Evolutionary conservation across 2,888 invertebrate genomes (phyloP), one percentile per base, ranked within the genome.

Genomic region (Orchestes rusci): DNA sequence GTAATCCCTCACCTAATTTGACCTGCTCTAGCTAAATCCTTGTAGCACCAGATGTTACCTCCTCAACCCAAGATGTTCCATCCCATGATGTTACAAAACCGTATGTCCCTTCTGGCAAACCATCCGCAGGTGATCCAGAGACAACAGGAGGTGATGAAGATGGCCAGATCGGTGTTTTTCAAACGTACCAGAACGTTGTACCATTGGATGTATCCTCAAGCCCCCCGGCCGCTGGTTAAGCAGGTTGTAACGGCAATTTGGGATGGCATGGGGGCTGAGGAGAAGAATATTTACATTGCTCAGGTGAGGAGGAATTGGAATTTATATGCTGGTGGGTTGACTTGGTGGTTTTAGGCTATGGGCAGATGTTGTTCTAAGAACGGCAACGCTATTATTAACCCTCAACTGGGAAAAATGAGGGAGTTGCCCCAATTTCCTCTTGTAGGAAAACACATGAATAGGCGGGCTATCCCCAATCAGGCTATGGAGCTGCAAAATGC

Each of bases 201-300:
- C 44, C 69, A 70, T 43, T 71, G 71, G 71, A 64, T 71, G 59
- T 69, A 69, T 50, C 71, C 71, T 0, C 57, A 62, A 20, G 63
- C 66, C 1, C 63, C 70, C 1, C 70, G 69, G 50, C 61, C 61
- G 17, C 67, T 68, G 48, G 57, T 71, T 18, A 70, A 70, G 55
- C 53, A 62, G 2, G 65, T 65, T 1, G 67, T 70, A 2, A 57
- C 64, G 2, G 56, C 61, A 19, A 65, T 67, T 1, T 71, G 71
- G 71, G 68, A 70, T 8, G 63, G 63, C 2, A 54, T 71, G 29
- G 60, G 63, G 1, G 52, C 55, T 4, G 55, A 62, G 33, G 70
- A 71, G 50, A 71, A 70, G 50, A 64, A 68, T 51, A 68, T 70
- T 56, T 71, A 70, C 53, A 62, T 71, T 37, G 68, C 69, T 0